These are phyloP conservation scores for Trichogramma dendrolimi DNA, from an alignment of 2,888 invertebrate genomes.

Conservation along the genomic window DNA sequence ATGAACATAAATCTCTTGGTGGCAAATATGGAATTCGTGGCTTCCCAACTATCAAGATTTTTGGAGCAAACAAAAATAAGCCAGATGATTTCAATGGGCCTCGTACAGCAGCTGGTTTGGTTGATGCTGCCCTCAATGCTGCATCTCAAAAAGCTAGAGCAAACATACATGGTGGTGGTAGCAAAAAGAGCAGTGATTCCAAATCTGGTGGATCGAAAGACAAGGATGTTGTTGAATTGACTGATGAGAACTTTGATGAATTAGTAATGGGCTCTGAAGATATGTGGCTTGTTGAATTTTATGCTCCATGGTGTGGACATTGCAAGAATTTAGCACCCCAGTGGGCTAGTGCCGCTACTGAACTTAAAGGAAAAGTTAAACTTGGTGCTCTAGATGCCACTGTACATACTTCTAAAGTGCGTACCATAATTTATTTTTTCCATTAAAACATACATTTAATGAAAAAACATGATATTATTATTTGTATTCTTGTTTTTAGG, in stretches of 20 bases:
- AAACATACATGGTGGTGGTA: slow-evolving; percentile 60
- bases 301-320: slow-evolving; percentile 95
- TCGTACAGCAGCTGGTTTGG: slow-evolving; percentile 79
- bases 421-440: slow-evolving; percentile 2
- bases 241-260: slow-evolving; percentile 93
- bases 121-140: slow-evolving; percentile 79
- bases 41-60: slow-evolving; percentile 95
- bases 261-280: slow-evolving; percentile 88
- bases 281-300: slow-evolving; percentile 97
- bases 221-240: slow-evolving; percentile 82
- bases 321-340: slow-evolving; percentile 95
- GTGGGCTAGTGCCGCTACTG: slow-evolving; percentile 91
- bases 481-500: slow-evolving; percentile 43
- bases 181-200: slow-evolving; percentile 8
- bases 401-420: slow-evolving; percentile 69
- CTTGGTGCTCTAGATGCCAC: slow-evolving; percentile 96
- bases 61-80: slow-evolving; percentile 75
- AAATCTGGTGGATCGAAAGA: slow-evolving; percentile 43
- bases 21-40: slow-evolving; percentile 79
- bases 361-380: slow-evolving; percentile 94
- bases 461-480: not conserved
- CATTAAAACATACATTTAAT: not conserved
- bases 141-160: slow-evolving; percentile 70
- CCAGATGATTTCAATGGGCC: slow-evolving; percentile 82
- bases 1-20: slow-evolving; percentile 78